phyloP scores from a whole-genome alignment of 2,113 vertebrate genomes.

The Garra rufa region DNA sequence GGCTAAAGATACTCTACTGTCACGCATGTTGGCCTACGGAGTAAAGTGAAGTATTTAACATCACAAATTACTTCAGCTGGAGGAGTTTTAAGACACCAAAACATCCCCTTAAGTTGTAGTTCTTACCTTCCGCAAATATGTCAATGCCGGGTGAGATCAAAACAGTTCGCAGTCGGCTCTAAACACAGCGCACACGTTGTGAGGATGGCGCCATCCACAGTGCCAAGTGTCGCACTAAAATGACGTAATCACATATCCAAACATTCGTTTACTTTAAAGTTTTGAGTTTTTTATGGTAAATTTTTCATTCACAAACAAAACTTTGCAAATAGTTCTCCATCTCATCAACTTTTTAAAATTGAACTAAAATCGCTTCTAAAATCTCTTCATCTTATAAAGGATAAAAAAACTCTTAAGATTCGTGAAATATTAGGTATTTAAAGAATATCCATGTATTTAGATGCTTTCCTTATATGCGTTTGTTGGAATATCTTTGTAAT shows the following conservation, averaged over 20 bases:
- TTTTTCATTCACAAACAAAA: too few species aligned
- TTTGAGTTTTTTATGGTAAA: too few species aligned
- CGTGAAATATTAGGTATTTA: too few species aligned
- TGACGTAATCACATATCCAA: constrained; percentile 23
- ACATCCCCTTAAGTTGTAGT: not conserved
- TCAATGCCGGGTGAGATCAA: constrained; percentile 16
- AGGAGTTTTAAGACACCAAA: not conserved
- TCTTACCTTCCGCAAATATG: constrained; percentile 37
- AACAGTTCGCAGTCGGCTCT: constrained; percentile 35
- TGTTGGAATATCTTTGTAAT: too few species aligned
- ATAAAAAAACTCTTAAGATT: too few species aligned
- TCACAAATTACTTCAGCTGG: not conserved
- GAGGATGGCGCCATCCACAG: constrained; percentile 57
- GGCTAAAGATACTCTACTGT: not conserved
- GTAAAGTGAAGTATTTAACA: not conserved
- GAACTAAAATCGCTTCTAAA: too few species aligned
- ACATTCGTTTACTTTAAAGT: not conserved
- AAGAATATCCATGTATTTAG: too few species aligned
- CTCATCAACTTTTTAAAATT: too few species aligned
- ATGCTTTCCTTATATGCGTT: too few species aligned
- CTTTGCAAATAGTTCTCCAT: too few species aligned
- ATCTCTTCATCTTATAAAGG: too few species aligned
- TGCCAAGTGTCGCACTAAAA: constrained; percentile 11
- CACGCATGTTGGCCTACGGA: constrained; percentile 2
- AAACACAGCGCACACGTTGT: constrained; percentile 46